These are phyloP conservation scores for Sitta carolinensis DNA, from an alignment of 2,797 vertebrate species.

Conservation along the genomic window DNA sequence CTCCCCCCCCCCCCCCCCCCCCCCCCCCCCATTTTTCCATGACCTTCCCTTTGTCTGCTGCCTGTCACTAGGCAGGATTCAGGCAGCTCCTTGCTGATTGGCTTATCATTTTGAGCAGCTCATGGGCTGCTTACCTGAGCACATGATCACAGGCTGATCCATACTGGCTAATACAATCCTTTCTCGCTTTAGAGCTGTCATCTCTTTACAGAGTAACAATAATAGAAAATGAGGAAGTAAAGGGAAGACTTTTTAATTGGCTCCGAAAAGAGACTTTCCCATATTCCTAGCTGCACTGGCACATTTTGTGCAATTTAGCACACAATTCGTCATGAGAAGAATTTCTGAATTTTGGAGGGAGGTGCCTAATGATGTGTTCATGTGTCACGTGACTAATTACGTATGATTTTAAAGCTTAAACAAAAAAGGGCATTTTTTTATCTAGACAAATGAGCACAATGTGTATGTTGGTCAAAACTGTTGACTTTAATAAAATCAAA, in stretches of 20 bases:
- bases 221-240: neutral
- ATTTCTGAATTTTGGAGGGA: neutral
- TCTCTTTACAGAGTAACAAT: constrained; percentile 6
- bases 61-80: constrained; percentile 77
- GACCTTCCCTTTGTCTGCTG: constrained; percentile 60
- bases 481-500: neutral
- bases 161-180: constrained; percentile 19
- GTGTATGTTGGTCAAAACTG: neutral
- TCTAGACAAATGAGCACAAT: neutral
- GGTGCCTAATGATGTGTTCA: neutral
- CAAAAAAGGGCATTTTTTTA: neutral
- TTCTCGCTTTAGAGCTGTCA: constrained; percentile 32
- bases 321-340: neutral
- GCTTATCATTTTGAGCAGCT: constrained; percentile 42
- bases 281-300: neutral
- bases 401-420: neutral
- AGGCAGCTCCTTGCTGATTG: constrained; percentile 69
- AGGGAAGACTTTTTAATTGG: neutral
- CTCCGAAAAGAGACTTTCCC: neutral
- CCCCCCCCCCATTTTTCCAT: neutral
- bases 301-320: neutral
- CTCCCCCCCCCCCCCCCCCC: neutral
- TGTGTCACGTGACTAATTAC: neutral
- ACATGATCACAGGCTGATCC: constrained; percentile 38
- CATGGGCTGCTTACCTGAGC: constrained; percentile 60